Evolutionary conservation across 2,113 vertebrate species (phyloP), one percentile per base, ranked within the genome.

Genomic region (Notothenia coriiceps): DNA sequence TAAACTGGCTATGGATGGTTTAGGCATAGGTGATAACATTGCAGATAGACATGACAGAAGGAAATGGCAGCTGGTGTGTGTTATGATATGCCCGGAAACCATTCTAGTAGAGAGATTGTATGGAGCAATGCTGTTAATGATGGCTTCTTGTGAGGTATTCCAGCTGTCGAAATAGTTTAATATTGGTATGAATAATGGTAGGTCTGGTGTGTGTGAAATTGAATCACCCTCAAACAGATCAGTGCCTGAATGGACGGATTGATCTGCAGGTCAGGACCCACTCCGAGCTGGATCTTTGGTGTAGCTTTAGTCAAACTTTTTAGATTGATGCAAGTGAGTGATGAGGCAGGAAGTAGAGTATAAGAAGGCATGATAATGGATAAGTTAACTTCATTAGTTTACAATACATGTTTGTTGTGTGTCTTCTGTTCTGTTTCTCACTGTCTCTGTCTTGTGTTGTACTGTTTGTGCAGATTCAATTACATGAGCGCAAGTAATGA

Each of bases 401-500:
- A 2, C 18, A 22, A 12, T 55, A 46, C 80, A 49, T 63, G 54
- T 82, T 62, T 60, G 69, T 70, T 77, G 55, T 64, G 60, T 64
- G 83, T 86, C 82, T 43, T 77, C 43, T 68, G 71, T 72, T 74
- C 62, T 77, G 66, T 80, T 79, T 71, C 67, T 76, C 85, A 80
- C 79, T 25, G 61, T 90, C 85, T n/a, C 66, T 20, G 90, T 93
- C 85, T 78, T 64, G 77, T 92, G 40, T 63, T 22, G 51, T 84
- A 52, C 66, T 70, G 9, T 66, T 4, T 56, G 54, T 52, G 29
- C 29, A 51, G 12, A 61, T 73, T 77, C 14, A 46, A 35, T 15
- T 14, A 47, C 55, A 71, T 40, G 63, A 44, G 70, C 52, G 18
- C 20, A 50, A 51, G 5, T 13, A 22, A 75, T 56, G 18, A 64